phyloP scores from a whole-genome alignment of 2,797 vertebrate species.

The Pseudocheirus occidentalis region DNA sequence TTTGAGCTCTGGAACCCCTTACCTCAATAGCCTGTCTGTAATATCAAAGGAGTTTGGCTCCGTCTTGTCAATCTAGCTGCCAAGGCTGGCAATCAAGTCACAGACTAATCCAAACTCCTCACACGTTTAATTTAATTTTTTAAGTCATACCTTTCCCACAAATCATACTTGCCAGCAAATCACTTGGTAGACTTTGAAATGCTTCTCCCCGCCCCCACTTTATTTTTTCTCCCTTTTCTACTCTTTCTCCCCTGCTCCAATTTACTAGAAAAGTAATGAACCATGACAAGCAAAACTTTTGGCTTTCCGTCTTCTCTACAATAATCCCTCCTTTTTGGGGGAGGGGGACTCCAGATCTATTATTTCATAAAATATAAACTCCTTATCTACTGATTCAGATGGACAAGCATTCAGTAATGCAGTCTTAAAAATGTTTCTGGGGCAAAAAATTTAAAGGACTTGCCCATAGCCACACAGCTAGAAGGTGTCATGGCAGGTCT shows the following conservation, averaged over 20 bases:
- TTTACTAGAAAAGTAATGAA: not conserved
- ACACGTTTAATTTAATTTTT: conserved; percentile 13
- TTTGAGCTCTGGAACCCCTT: not conserved
- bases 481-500: not conserved
- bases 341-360: not conserved
- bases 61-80: not conserved
- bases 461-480: not conserved
- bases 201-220: not conserved
- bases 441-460: not conserved
- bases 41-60: conserved; percentile 9
- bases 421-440: not conserved
- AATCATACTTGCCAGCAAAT: not conserved
- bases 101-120: not conserved
- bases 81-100: not conserved
- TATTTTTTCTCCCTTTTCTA: not conserved
- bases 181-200: not conserved
- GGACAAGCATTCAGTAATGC: not conserved
- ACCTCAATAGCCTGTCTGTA: conserved; percentile 50
- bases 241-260: not conserved
- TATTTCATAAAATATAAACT: not conserved
- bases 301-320: not conserved
- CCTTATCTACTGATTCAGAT: not conserved
- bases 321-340: not conserved
- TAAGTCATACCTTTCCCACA: conserved; percentile 43
- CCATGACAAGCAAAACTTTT: not conserved